phyloP scores from a whole-genome alignment of 2,888 invertebrate species.

The Boloria euphrosyne region DNA sequence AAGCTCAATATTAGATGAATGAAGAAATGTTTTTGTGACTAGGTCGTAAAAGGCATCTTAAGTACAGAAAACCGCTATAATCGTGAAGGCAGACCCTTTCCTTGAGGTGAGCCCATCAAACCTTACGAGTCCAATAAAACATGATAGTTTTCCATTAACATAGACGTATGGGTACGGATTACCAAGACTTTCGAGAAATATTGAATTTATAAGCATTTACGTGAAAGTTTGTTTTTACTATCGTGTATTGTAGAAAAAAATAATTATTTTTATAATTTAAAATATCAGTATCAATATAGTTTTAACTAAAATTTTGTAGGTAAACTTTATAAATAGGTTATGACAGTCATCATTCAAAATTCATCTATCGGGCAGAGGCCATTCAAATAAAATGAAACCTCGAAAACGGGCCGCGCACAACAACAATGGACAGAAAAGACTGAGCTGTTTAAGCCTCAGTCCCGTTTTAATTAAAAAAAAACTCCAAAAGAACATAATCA shows the following conservation, averaged over 20 bases:
- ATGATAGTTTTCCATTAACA: conserved; percentile 80
- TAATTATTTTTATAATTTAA: too few species aligned
- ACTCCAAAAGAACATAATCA: conserved; percentile 45
- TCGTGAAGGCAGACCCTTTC: conserved; percentile 70
- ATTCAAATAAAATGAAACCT: conserved; percentile 59
- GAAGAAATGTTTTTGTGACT: conserved; percentile 66
- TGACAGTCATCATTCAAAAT: conserved; percentile 55
- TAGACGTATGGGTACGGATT: conserved; percentile 47
- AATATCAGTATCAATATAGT: neutral
- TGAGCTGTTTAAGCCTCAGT: conserved; percentile 39
- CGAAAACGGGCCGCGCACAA: conserved; percentile 54
- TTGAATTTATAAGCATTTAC: conserved; percentile 6
- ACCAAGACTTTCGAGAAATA: conserved; percentile 20
- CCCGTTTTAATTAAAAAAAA: conserved; percentile 69
- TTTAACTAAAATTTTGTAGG: neutral
- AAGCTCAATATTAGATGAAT: conserved; percentile 43
- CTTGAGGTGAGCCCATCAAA: conserved; percentile 77
- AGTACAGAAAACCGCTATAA: conserved; percentile 73
- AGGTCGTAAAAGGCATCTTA: conserved; percentile 69
- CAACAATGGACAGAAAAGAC: conserved; percentile 55
- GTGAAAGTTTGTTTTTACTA: too few species aligned
- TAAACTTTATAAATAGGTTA: conserved; percentile 38
- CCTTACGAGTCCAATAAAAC: conserved; percentile 79
- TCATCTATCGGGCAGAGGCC: conserved; percentile 49
- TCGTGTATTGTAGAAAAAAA: too few species aligned